These are phyloP conservation scores for Tetrao urogallus DNA, from an alignment of 2,113 vertebrate species.

Conservation along the genomic window DNA sequence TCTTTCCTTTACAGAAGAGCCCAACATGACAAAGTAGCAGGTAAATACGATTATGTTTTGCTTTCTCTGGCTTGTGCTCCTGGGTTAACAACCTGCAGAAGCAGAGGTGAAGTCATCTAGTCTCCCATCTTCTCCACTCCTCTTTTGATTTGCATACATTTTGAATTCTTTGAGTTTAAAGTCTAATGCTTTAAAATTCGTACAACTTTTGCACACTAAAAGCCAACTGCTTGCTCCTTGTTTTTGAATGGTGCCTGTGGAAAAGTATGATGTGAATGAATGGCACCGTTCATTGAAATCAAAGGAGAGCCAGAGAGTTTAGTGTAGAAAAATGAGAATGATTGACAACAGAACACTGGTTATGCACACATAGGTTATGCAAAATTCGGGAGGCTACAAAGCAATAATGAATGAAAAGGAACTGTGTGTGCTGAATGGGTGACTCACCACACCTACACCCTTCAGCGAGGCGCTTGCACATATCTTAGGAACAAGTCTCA, in stretches of 20 bases:
- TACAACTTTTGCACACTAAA: background rate
- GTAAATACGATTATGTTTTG: background rate
- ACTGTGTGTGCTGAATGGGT: slow-evolving; percentile 10
- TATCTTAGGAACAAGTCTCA: background rate
- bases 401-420: slow-evolving; percentile 38
- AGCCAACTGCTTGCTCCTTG: background rate
- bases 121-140: background rate
- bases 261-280: slow-evolving; percentile 43
- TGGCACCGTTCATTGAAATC: slow-evolving; percentile 18
- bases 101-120: background rate
- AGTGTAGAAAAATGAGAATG: background rate
- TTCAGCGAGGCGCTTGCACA: background rate
- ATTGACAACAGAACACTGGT: background rate
- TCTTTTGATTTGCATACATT: background rate
- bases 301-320: slow-evolving; percentile 20
- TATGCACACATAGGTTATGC: slow-evolving; percentile 17
- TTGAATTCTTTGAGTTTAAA: background rate
- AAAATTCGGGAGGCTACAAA: slow-evolving; percentile 8
- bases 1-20: background rate
- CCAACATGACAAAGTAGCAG: background rate
- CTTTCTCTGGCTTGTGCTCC: background rate
- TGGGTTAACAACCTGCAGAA: background rate
- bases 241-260: background rate
- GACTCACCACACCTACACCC: slow-evolving; percentile 63
- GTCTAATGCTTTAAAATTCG: background rate